Evolutionary conservation across 2,888 invertebrate genomes (phyloP).

Genomic region (Ephialtes manifestator): DNA sequence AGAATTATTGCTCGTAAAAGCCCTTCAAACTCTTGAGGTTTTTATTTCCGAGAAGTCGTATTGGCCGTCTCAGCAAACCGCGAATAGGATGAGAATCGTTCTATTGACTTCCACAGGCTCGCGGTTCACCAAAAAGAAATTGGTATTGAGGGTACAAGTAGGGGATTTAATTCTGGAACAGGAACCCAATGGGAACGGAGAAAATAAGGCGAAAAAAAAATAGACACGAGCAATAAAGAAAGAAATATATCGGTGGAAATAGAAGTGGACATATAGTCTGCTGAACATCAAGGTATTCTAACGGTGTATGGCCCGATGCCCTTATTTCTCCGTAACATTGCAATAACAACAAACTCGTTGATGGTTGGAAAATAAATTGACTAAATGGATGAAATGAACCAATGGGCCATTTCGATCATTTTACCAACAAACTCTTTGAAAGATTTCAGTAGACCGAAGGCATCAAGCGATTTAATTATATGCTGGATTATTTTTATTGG

Average conservation of each 20-base stretch:
- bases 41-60: background rate
- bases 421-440: too few species aligned
- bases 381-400: too few species aligned
- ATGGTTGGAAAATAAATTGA: background rate
- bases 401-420: too few species aligned
- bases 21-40: background rate
- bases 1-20: constrained; percentile 2
- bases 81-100: constrained; percentile 30
- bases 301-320: background rate
- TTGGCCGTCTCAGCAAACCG: background rate
- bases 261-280: constrained; percentile 36
- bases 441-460: too few species aligned
- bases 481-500: too few species aligned
- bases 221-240: constrained; percentile 24
- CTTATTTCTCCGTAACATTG: constrained; percentile 2
- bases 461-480: too few species aligned
- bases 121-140: constrained; percentile 42
- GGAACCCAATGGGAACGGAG: background rate
- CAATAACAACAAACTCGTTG: too few species aligned
- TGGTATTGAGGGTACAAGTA: constrained; percentile 43
- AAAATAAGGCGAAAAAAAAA: background rate
- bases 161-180: constrained; percentile 39
- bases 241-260: constrained; percentile 48
- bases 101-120: constrained; percentile 6
- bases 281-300: constrained; percentile 22